Evolutionary conservation across 2,888 invertebrate genomes (phyloP), one percentile per base, ranked within the genome.

Genomic region (Dromius quadrimaculatus): DNA sequence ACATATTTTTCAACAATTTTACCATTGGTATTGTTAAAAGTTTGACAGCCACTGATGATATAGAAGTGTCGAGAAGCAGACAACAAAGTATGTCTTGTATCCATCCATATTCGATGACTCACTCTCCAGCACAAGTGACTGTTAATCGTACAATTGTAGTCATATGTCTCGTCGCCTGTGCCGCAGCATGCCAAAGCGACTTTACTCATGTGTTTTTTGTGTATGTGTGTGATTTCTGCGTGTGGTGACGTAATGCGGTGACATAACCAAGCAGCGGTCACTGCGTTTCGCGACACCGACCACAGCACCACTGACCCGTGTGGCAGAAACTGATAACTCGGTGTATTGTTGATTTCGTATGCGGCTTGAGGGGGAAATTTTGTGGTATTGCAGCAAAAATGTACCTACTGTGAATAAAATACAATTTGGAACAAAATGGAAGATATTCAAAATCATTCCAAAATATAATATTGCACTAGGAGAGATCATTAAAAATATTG

Each of bases 271-370:
- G 41, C 15, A 11, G 41, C 15, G 57, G 23, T 17, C 41, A 41
- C 9, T 38, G 36, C 62, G 62, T 41, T 38, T 62, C 62, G 62
- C 62, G 62, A 62, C 19, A 15, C 15, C 36, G 41, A 38, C 61
- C 61, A 22, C 61, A 61, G 28, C 62, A 36, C 22, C 34, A 36
- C 2, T 65, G 64, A 64, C 64, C 64, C 64, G 47, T 34, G 28
- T 15, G 63, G 45, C 47, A 34, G 65, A 17, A 20, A 65, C 50
- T 22, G 65, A 65, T 65, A 36, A 22, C 65, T 32, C n/a, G 11
- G 11, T 54, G n/a, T n/a, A n/a, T n/a, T n/a, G n/a, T n/a, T n/a
- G n/a, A n/a, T n/a, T n/a, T n/a, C n/a, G n/a, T n/a, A n/a, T n/a
- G n/a, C n/a, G n/a, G n/a, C n/a, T n/a, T n/a, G n/a, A n/a, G n/a